A percentile compares a stretch with the other conserved stretches of the same genome.
Evolutionary conservation across 2,888 invertebrate species (phyloP).

Genomic region (Folsomia manolachei): DNA sequence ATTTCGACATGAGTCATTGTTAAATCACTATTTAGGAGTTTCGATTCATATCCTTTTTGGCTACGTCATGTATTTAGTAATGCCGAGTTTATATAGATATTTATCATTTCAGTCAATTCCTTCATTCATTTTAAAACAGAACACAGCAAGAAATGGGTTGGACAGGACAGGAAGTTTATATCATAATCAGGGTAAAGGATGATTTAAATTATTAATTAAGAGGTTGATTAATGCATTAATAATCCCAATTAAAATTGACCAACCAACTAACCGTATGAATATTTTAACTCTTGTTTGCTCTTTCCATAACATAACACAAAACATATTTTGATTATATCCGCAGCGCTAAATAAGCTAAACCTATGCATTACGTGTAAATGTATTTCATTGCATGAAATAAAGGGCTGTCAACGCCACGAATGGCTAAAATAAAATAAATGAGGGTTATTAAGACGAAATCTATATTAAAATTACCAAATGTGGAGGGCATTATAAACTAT

Average conservation of each 20-base stretch:
- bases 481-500: too few relatives aligned
- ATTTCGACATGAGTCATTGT: too few relatives aligned
- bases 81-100: too few relatives aligned
- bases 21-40: too few relatives aligned
- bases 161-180: not conserved
- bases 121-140: too few relatives aligned
- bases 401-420: not conserved
- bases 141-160: too few relatives aligned
- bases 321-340: too few relatives aligned
- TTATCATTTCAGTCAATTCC: too few relatives aligned
- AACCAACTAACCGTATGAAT: not conserved
- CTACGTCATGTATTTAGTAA: too few relatives aligned
- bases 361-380: too few relatives aligned
- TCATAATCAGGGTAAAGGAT: not conserved
- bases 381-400: not conserved
- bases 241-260: not conserved
- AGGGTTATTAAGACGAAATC: not conserved
- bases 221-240: not conserved
- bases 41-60: too few relatives aligned
- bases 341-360: too few relatives aligned
- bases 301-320: not conserved
- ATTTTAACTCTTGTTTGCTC: not conserved
- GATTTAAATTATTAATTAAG: not conserved
- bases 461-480: not conserved
- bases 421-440: not conserved